These are phyloP conservation scores for Epizoanthus scotinus DNA, from an alignment of 92 coral and sea anemone species.

Conservation along the genomic window DNA sequence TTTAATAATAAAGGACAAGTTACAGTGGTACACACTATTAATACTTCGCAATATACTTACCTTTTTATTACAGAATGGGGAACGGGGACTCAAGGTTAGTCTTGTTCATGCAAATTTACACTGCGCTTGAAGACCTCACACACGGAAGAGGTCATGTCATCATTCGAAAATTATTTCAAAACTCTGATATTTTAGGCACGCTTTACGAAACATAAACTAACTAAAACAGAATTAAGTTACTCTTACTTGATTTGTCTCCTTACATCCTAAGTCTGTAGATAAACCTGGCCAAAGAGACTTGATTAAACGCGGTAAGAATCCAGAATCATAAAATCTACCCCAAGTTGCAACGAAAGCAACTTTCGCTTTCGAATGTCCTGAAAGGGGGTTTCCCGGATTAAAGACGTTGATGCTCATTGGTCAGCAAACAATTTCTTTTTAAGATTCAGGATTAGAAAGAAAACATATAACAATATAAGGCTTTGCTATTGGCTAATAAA, in stretches of 20 bases:
- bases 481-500: background rate
- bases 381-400: background rate
- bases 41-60: too few species aligned
- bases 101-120: background rate
- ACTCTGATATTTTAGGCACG: background rate
- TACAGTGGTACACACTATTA: too few species aligned
- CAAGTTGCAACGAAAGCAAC: background rate
- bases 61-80: too few species aligned
- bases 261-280: background rate
- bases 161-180: background rate
- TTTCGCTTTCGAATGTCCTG: slow-evolving; percentile 12
- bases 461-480: background rate
- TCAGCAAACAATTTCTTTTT: background rate
- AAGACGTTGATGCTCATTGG: background rate
- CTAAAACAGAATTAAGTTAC: background rate
- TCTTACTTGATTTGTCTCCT: slow-evolving; percentile 7
- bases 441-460: background rate
- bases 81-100: too few species aligned
- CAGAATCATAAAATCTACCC: background rate
- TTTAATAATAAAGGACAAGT: too few species aligned
- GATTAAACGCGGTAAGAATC: background rate
- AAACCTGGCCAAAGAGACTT: background rate
- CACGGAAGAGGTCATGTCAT: slow-evolving; percentile 3
- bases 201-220: background rate
- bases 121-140: background rate